Conservation (phyloP, 2,797 vertebrate genomes). For the Mionectes olivaceus region DNA sequence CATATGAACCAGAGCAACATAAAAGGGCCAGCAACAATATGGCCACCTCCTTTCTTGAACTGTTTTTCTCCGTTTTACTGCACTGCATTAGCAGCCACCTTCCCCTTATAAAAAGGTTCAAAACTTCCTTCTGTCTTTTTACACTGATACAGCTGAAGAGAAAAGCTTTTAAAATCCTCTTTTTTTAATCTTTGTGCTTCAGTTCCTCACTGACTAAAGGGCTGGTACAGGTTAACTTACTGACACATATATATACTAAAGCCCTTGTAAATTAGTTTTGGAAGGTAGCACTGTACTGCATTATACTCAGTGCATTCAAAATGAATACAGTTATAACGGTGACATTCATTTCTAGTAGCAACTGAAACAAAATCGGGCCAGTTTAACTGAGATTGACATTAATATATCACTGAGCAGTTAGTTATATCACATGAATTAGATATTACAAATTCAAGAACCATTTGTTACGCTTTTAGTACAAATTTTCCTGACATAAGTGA, state of each 20-base stretch:
- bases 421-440: conserved; percentile 48
- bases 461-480: conserved; percentile 57
- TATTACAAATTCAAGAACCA: conserved; percentile 54
- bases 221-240: neutral
- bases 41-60: neutral
- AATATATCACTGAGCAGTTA: conserved; percentile 57
- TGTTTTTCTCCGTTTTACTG: neutral
- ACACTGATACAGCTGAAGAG: neutral
- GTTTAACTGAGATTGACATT: conserved; percentile 47
- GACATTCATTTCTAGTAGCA: conserved; percentile 33
- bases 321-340: neutral
- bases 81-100: neutral
- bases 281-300: neutral
- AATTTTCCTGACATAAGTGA: conserved; percentile 48
- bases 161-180: neutral
- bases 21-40: neutral
- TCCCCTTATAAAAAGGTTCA: neutral
- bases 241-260: neutral
- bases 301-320: conserved; percentile 9
- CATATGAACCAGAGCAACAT: neutral
- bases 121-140: neutral
- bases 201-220: neutral
- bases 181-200: neutral
- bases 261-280: neutral
- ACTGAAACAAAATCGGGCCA: conserved; percentile 37